Conservation (phyloP, 2,797 vertebrate genomes). For the Muscicapa striata region DNA sequence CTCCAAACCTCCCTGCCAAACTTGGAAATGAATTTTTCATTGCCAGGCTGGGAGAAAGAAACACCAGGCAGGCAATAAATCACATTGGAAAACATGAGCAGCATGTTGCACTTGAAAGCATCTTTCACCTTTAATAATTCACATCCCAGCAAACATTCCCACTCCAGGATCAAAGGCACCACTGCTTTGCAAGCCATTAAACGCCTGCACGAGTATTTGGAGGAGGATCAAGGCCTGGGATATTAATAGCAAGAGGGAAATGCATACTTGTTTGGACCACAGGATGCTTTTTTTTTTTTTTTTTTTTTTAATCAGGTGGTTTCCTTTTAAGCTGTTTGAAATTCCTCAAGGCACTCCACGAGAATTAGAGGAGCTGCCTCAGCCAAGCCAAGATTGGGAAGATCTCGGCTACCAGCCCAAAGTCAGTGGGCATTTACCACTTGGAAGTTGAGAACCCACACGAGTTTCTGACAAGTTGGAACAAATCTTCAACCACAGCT, state of each 20-base stretch:
- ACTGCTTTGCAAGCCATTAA: not conserved
- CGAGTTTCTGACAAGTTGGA: not conserved
- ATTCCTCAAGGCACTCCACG: not conserved
- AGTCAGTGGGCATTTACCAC: not conserved
- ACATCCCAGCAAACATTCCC: not conserved
- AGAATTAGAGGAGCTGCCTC: not conserved
- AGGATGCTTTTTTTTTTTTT: not conserved
- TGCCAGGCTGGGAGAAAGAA: not conserved
- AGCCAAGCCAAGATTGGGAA: not conserved
- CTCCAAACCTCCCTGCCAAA: not conserved
- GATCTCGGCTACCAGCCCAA: not conserved
- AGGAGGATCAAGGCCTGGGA: not conserved
- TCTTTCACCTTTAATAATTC: not conserved
- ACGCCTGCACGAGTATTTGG: fast-evolving
- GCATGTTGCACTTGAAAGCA: not conserved
- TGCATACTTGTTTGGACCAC: not conserved
- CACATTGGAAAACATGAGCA: not conserved
- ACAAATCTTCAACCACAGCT: not conserved
- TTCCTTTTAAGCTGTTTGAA: not conserved
- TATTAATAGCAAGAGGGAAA: conserved; percentile 31
- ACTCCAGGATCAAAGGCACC: not conserved
- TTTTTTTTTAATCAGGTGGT: not conserved
- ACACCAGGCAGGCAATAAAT: not conserved
- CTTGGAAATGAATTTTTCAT: not conserved
- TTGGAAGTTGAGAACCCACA: not conserved